phyloP scores from a whole-genome alignment of 2,113 vertebrate species.

The Neodon shergylaensis region DNA sequence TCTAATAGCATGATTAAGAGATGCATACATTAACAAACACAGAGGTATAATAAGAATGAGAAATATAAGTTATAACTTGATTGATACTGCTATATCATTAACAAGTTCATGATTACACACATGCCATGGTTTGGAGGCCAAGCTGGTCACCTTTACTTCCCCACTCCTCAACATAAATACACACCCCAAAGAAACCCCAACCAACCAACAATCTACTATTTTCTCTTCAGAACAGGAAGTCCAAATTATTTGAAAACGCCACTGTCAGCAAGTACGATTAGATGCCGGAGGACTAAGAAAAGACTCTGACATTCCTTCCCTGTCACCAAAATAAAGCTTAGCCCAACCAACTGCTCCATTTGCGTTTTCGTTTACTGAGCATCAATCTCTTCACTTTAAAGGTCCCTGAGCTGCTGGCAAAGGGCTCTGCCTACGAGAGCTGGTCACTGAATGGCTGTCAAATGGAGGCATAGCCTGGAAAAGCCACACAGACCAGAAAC shows the following conservation, averaged over 20 bases:
- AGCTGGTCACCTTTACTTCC: background rate
- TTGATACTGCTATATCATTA: constrained; percentile 4
- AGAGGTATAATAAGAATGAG: constrained; percentile 4
- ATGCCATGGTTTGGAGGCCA: background rate
- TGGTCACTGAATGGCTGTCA: constrained; percentile 26
- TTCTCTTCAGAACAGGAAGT: constrained; percentile 13
- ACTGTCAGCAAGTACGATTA: background rate
- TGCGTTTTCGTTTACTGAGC: background rate
- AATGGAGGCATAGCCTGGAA: background rate
- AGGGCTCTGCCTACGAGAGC: background rate
- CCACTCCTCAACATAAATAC: background rate
- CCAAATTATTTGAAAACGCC: constrained; percentile 54
- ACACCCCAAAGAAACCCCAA: background rate
- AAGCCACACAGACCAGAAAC: constrained; percentile 36
- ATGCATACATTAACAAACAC: constrained; percentile 27
- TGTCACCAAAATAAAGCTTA: background rate
- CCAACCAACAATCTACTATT: background rate
- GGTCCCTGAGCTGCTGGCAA: background rate
- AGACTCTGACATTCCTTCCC: background rate
- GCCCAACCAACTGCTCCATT: background rate
- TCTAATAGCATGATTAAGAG: constrained; percentile 32
- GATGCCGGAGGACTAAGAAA: background rate
- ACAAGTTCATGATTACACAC: background rate
- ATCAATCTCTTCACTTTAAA: background rate
- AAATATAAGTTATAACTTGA: constrained; percentile 10